Evolutionary conservation across 2,888 invertebrate genomes (phyloP), one percentile per base, ranked within the genome.

Genomic region (Lottia gigantea): DNA sequence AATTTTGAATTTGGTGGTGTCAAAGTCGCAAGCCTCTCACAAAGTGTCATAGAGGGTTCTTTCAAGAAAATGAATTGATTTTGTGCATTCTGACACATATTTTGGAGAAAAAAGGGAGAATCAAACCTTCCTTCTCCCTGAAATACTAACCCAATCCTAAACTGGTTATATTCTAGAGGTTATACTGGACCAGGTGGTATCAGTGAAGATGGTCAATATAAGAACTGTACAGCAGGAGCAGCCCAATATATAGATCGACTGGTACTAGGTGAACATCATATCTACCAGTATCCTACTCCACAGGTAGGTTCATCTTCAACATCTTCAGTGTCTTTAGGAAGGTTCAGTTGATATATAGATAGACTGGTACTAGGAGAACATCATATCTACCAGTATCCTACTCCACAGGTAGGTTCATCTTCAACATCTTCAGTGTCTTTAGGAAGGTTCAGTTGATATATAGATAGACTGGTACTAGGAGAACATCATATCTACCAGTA

Each of bases 161-260:
- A 40, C 8, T 40, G 40, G 1, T 71, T 25, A 25, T 70, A 64
- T 71, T 73, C 7, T 80, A 95, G 95, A 12, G 96, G 96, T 0
- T 97, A 97, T 87, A 89, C 96, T 46, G 97, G 97, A 0, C 96
- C 97, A 0, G 97, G 97, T 0, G 98, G 97, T 4, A 91, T 93
- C 71, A 94, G 95, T 82, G 86, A 87, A 23, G 77, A 80, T 11
- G 84, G 86, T 0, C 55, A 72, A 25, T 82, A 87, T 74, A 75
- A 89, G 0, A 91, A 93, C 71, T 98, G 97, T 87, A 94, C 94
- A 55, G 97, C 97, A 0, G 97, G 98, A 4, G 94, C 95, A 0
- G 93, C 95, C 0, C 95, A 95, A 0, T 95, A 94, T 86, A 91
- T 97, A 70, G 97, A 98, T 88, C 90, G 91, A 7, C 76, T 92